Conservation (phyloP, 2,797 vertebrate species). For the Sparidentex hasta region DNA sequence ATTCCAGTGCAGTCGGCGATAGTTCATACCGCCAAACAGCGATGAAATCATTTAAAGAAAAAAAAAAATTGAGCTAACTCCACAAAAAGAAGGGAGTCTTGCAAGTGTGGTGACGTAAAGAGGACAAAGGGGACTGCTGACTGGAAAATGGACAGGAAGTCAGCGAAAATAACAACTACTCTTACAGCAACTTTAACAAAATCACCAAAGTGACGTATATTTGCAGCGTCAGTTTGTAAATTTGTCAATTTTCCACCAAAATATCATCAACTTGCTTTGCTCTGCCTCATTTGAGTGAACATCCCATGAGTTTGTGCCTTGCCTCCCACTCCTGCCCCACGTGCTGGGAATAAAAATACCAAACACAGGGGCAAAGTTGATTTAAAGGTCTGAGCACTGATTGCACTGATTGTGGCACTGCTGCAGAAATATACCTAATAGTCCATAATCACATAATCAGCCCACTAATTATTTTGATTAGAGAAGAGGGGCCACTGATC, state of each 20-base stretch:
- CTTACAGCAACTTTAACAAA: not conserved
- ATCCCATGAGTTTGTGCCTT: not conserved
- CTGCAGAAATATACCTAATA: not conserved
- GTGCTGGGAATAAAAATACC: not conserved
- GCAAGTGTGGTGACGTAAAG: too few relatives aligned
- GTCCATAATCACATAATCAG: not conserved
- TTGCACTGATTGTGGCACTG: not conserved
- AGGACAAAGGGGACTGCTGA: too few relatives aligned
- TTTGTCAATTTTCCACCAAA: not conserved
- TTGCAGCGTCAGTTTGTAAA: not conserved
- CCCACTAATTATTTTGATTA: not conserved
- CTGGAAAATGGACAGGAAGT: too few relatives aligned
- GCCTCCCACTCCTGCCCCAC: not conserved
- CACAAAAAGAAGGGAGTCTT: too few relatives aligned
- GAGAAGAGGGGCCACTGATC: not conserved
- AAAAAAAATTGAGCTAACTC: too few relatives aligned
- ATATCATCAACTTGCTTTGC: not conserved
- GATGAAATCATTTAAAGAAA: too few relatives aligned
- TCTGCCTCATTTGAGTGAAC: conserved; percentile 2
- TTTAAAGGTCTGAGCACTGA: not conserved
- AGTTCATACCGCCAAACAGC: too few relatives aligned
- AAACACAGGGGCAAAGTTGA: not conserved
- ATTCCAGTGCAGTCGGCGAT: too few relatives aligned
- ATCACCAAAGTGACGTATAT: not conserved
- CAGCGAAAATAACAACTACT: too few relatives aligned